Conservation (phyloP, 2,888 invertebrate genomes). For the Azorinus chamasolen region DNA sequence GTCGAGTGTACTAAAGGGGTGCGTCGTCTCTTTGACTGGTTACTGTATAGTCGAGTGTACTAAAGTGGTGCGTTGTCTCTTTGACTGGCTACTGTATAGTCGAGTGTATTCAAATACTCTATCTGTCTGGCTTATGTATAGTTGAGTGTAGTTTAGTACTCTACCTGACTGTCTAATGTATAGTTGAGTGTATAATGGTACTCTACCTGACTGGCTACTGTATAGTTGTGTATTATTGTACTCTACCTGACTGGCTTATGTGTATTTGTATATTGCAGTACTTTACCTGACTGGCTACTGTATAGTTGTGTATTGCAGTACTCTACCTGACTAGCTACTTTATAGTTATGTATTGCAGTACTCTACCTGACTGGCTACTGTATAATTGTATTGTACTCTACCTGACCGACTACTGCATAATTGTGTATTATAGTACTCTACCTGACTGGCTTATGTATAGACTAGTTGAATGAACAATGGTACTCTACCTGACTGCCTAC, state of each 20-base stretch:
- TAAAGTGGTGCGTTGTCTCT: slow-evolving; percentile 92
- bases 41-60: slow-evolving; percentile 98
- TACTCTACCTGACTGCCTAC: slow-evolving; percentile 96
- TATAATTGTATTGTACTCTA: slow-evolving; percentile 93
- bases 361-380: slow-evolving; percentile 96
- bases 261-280: no score
- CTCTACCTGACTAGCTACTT: slow-evolving; percentile 97
- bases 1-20: slow-evolving; percentile 97
- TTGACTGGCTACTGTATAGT: slow-evolving; percentile 96
- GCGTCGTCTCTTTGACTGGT: slow-evolving; percentile 93
- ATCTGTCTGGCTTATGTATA: slow-evolving; percentile 95
- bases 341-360: slow-evolving; percentile 95
- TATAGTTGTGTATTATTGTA: slow-evolving; percentile 94
- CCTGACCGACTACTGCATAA: slow-evolving; percentile 95
- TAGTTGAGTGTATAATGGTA: slow-evolving; percentile 97
- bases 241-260: slow-evolving; percentile 96
- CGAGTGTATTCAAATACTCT: slow-evolving; percentile 97
- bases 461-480: no score
- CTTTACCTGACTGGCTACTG: slow-evolving; percentile 96
- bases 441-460: slow-evolving; percentile 95
- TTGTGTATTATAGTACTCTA: slow-evolving; percentile 94
- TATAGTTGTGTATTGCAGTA: slow-evolving; percentile 92
- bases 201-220: slow-evolving; percentile 96
- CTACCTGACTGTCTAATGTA: slow-evolving; percentile 95
- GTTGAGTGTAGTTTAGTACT: no score